phyloP scores from a whole-genome alignment of 2,797 vertebrate species.

The Salmo trutta region DNA sequence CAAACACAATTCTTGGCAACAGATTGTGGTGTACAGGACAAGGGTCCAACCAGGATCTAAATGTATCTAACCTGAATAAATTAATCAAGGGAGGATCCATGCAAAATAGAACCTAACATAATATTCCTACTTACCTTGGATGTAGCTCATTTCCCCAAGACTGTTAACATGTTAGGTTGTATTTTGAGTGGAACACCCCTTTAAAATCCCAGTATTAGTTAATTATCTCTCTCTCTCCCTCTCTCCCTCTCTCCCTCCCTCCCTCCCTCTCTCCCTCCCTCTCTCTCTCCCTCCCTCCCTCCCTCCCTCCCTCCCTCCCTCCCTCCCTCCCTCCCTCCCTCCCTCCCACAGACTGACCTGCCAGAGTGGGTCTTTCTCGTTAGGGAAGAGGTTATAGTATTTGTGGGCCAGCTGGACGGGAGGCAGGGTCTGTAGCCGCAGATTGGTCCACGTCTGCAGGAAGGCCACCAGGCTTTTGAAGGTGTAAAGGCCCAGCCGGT shows the following conservation, averaged over 20 bases:
- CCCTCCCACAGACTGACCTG: conserved; percentile 71
- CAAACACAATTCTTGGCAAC: not conserved
- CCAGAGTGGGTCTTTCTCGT: conserved; percentile 96
- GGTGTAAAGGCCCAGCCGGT: conserved; percentile 95
- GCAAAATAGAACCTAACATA: too few species aligned
- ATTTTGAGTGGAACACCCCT: too few species aligned
- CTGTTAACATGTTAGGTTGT: too few species aligned
- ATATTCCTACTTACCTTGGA: too few species aligned
- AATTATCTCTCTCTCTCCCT: too few species aligned
- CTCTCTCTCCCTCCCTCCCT: too few species aligned
- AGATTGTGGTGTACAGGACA: not conserved
- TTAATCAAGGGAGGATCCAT: too few species aligned
- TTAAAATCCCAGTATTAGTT: too few species aligned
- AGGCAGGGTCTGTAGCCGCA: conserved; percentile 93
- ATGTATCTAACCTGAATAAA: not conserved
- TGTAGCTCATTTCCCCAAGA: too few species aligned
- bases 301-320: too few species aligned
- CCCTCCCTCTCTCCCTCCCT: accelerated
- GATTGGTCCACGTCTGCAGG: conserved; percentile 93
- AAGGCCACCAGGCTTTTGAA: conserved; percentile 96
- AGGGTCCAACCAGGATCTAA: not conserved
- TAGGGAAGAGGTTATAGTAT: conserved; percentile 98
- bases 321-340: not conserved
- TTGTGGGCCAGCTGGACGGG: conserved; percentile 93
- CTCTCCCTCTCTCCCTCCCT: too few species aligned